Conservation (phyloP, 2,797 vertebrate genomes). For the Dendrocincla tyrannina region DNA sequence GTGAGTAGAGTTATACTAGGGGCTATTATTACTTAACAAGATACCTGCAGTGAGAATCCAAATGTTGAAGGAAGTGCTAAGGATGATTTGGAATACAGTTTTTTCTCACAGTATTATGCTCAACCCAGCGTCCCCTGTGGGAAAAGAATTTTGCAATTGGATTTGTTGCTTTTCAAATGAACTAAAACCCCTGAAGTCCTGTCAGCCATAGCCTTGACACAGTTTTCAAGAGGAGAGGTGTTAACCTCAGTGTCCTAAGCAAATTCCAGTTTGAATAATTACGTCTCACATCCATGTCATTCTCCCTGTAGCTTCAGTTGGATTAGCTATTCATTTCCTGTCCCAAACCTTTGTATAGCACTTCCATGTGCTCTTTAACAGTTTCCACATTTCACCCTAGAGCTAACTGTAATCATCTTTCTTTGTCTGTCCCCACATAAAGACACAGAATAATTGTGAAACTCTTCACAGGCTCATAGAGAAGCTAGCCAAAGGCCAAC, state of each 20-base stretch:
- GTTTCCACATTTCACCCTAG: constrained; percentile 56
- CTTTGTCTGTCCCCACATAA: constrained; percentile 20
- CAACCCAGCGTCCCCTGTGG: not conserved
- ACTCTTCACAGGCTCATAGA: not conserved
- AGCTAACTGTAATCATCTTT: constrained; percentile 33
- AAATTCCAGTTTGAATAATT: constrained; percentile 49
- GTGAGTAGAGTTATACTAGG: not conserved
- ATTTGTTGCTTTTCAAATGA: constrained; percentile 12
- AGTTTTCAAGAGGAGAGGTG: not conserved
- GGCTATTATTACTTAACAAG: not conserved
- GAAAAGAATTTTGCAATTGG: not conserved
- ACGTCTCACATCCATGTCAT: not conserved
- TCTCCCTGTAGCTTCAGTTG: constrained; percentile 29
- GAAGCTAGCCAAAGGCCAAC: constrained; percentile 49
- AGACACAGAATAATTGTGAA: constrained; percentile 24
- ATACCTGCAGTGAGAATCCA: not conserved
- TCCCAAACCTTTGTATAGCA: constrained; percentile 18
- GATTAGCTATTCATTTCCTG: constrained; percentile 54
- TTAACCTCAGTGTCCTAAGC: constrained; percentile 28
- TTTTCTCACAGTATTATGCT: not conserved
- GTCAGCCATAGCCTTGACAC: not conserved
- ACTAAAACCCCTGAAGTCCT: not conserved
- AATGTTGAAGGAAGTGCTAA: not conserved
- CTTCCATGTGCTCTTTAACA: constrained; percentile 22
- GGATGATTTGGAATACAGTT: not conserved